Conservation (phyloP, 2,113 vertebrate genomes). For the Plecotus auritus region DNA sequence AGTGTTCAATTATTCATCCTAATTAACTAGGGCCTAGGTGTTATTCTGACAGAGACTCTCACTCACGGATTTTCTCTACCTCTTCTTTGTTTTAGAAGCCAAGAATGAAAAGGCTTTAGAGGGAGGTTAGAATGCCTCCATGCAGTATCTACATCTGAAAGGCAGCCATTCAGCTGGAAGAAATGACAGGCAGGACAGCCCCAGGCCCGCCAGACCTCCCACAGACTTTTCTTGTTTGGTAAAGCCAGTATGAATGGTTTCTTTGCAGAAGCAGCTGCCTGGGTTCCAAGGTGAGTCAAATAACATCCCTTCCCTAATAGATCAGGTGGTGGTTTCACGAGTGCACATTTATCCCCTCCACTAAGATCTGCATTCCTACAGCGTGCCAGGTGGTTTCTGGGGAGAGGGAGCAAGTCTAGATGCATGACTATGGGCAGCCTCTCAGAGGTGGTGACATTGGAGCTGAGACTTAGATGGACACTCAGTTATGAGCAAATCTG, state of each 20-base stretch:
- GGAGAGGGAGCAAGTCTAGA: background rate
- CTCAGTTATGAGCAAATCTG: background rate
- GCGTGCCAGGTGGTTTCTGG: too few relatives aligned
- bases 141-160: background rate
- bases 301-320: background rate
- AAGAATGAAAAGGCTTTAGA: background rate
- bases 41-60: constrained; percentile 49
- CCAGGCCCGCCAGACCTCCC: background rate
- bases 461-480: background rate
- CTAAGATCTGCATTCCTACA: background rate
- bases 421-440: background rate
- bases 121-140: background rate
- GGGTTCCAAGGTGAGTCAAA: background rate
- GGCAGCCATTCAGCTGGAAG: background rate
- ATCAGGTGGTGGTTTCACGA: background rate
- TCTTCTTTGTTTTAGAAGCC: constrained; percentile 49
- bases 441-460: background rate
- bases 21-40: constrained; percentile 51
- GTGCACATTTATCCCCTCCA: background rate
- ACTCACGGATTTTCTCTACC: background rate
- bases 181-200: background rate
- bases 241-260: background rate
- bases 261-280: background rate
- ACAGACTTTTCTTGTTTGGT: background rate
- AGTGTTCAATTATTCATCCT: constrained; percentile 61